Evolutionary conservation across 2,113 vertebrate species (phyloP).

Genomic region (Smithornis capensis): DNA sequence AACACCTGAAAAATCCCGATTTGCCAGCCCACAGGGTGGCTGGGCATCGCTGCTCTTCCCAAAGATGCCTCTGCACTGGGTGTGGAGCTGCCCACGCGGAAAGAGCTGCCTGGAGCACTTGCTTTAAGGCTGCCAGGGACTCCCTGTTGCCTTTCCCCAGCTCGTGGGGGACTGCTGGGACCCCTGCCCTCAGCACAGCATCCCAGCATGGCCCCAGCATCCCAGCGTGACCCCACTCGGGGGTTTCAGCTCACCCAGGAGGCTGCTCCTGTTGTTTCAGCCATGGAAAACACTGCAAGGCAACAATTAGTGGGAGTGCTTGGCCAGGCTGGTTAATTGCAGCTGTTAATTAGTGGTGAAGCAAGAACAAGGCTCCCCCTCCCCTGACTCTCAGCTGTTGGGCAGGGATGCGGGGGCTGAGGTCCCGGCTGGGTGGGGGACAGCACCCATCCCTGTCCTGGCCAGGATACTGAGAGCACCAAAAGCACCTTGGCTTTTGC

Average conservation of each 20-base stretch:
- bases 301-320: conserved; percentile 5
- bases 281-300: not conserved
- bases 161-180: not conserved
- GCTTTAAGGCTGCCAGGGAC: not conserved
- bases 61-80: not conserved
- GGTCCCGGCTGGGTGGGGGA: not conserved
- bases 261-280: not conserved
- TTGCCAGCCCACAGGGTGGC: not conserved
- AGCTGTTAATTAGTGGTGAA: not conserved
- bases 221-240: not conserved
- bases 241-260: not conserved
- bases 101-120: not conserved
- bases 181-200: not conserved
- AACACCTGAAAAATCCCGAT: not conserved
- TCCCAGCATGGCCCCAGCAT: not conserved
- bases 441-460: not conserved
- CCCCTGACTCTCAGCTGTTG: rapidly evolving
- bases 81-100: not conserved
- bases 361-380: not conserved
- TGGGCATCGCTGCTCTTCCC: not conserved
- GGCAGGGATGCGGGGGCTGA: not conserved
- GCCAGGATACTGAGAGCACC: not conserved
- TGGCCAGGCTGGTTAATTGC: not conserved
- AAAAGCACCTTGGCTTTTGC: not conserved
- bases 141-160: not conserved